phyloP scores from a whole-genome alignment of 1,140 invertebrate species.

The Melitaea cinxia region DNA sequence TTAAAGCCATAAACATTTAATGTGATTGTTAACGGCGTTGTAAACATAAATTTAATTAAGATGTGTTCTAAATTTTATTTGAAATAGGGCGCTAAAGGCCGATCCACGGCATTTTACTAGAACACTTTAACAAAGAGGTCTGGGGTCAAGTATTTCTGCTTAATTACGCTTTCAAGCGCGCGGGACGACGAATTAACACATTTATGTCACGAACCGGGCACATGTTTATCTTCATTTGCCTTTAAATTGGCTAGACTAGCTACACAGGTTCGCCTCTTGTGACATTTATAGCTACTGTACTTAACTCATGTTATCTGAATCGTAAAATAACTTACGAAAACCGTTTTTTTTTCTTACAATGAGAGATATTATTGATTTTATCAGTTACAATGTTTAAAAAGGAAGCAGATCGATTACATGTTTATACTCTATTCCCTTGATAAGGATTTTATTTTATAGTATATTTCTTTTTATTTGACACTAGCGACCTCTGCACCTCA shows the following conservation, averaged over 20 bases:
- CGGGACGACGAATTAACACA: conserved; percentile 23
- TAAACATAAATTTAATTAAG: not conserved
- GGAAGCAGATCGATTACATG: too few relatives aligned
- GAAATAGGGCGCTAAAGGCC: conserved; percentile 13
- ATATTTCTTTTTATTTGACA: too few relatives aligned
- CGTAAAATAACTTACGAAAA: too few relatives aligned
- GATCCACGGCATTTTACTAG: conserved; percentile 14
- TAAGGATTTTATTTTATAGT: too few relatives aligned
- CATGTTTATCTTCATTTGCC: not conserved
- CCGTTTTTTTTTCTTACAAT: too few relatives aligned
- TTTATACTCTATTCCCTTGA: too few relatives aligned
- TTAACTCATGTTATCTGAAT: too few relatives aligned
- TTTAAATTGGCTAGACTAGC: not conserved
- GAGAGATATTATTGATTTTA: too few relatives aligned
- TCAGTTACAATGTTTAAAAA: too few relatives aligned
- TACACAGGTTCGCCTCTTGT: not conserved
- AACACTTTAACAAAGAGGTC: conserved; percentile 18
- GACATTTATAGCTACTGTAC: too few relatives aligned
- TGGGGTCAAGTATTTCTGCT: conserved; percentile 30
- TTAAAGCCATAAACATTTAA: not conserved
- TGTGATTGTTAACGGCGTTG: not conserved
- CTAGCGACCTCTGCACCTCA: too few relatives aligned
- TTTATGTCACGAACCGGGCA: conserved; percentile 26
- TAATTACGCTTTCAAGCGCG: conserved; percentile 20
- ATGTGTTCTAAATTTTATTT: conserved; percentile 7